Evolutionary conservation across 2,888 invertebrate species (phyloP).

Genomic region (Melolontha melolontha): DNA sequence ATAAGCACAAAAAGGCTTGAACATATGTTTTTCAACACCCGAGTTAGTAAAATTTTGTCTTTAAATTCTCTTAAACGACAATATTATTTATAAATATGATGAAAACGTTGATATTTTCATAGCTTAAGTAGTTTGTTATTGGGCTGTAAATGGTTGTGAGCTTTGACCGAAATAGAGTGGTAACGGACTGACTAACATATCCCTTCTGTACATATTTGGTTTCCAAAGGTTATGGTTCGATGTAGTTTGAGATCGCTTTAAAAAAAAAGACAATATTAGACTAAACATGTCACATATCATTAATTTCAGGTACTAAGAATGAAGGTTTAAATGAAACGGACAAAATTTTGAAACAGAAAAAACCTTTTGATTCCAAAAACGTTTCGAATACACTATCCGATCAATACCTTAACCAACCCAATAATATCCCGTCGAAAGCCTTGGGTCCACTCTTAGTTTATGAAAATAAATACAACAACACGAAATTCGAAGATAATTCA

Average conservation of each 20-base stretch:
- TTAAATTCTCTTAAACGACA: no score
- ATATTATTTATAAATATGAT: no score
- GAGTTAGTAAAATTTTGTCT: no score
- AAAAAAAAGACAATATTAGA: constrained; percentile 16
- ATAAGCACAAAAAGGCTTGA: no score
- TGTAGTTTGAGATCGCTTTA: constrained; percentile 31
- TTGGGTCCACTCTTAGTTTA: constrained; percentile 62
- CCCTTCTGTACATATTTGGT: constrained; percentile 49
- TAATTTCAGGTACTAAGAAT: constrained; percentile 56
- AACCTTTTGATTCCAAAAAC: constrained; percentile 45
- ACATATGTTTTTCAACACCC: no score
- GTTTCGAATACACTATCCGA: constrained; percentile 46
- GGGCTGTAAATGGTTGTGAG: constrained; percentile 27
- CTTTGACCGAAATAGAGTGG: constrained; percentile 31
- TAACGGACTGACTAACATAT: constrained; percentile 50
- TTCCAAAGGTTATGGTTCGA: constrained; percentile 40
- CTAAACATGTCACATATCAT: constrained; percentile 36
- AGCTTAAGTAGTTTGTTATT: constrained; percentile 20
- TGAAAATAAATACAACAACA: constrained; percentile 55
- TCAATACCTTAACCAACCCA: constrained; percentile 39
- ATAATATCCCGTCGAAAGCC: constrained; percentile 59
- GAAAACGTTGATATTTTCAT: neutral
- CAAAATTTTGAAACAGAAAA: constrained; percentile 43
- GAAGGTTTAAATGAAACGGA: constrained; percentile 50
- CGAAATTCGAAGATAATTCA: constrained; percentile 8